A percentile compares a stretch with the other conserved stretches of the same genome.
Evolutionary conservation across 2,113 vertebrate species (phyloP).

Genomic region (Plecotus auritus): DNA sequence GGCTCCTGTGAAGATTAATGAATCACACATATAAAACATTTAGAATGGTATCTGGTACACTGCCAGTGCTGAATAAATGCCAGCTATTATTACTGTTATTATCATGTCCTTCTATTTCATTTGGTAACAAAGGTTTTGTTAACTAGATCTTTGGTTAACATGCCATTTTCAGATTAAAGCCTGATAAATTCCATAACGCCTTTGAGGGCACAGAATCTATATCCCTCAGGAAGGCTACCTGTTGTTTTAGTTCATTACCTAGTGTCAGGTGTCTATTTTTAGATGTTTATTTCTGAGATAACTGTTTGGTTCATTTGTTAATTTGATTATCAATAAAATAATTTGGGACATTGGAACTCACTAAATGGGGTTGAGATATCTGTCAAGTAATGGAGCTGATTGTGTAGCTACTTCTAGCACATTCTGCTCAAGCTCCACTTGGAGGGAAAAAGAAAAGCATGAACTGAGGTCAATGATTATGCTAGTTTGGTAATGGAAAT

Average conservation of each 20-base stretch:
- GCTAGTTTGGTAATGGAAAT: not conserved
- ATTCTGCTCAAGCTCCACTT: not conserved
- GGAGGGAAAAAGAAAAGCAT: not conserved
- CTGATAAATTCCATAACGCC: not conserved
- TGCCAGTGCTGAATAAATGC: not conserved
- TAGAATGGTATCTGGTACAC: not conserved
- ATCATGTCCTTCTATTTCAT: not conserved
- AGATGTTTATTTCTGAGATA: slow-evolving; percentile 27
- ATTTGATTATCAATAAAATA: not conserved
- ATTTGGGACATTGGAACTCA: not conserved
- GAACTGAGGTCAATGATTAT: not conserved
- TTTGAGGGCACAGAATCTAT: not conserved
- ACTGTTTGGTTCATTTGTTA: not conserved
- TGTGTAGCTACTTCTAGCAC: not conserved
- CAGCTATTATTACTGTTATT: not conserved
- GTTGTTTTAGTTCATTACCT: not conserved
- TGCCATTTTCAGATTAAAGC: not conserved
- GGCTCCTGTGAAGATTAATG: not conserved
- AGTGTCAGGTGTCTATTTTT: not conserved
- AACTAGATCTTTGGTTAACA: not conserved
- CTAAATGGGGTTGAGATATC: not conserved
- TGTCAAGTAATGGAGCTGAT: not conserved
- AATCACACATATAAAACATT: not conserved
- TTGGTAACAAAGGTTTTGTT: not conserved
- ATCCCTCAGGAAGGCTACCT: not conserved